Evolutionary conservation across 2,888 invertebrate species (phyloP), one percentile per base, ranked within the genome.

Genomic region (Schizaphis graminum): DNA sequence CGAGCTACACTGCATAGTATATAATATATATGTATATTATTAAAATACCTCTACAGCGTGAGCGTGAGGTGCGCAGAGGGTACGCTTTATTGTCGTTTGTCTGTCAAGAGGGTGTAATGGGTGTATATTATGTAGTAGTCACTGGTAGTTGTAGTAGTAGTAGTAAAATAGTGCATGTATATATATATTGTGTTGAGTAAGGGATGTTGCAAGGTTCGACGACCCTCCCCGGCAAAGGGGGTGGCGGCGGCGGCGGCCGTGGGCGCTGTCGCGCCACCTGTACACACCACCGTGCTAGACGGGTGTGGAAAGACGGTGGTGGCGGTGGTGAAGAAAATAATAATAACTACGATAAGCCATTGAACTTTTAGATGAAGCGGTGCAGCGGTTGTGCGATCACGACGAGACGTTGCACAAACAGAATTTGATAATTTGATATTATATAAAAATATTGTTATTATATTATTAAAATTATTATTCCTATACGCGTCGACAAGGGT

Each of bases 191-290:
- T 61, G 92, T 92, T 92, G 61, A 87, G 67, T 92, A 92, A 87
- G 67, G 92, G 92, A 92, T 35, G 88, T 88, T 67, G 53, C 41
- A 61, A 90, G 90, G 93, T 94, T 94, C 93, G 49, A 94, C 90
- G 93, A 94, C 85, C 90, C 86, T 61, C 90, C 90, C 86, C 35
- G 87, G 67, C 10, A 47, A 4, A 85, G 67, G 47, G 21, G 77
- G 49, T 35, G 90, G 61, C 4, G 35, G 10, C 35, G 84, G 47
- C 26, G 53, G 53, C 53, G 92, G 88, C 88, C 92, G 92, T 47
- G 41, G 57, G 41, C 91, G 47, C 61, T 77, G 87, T 61, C 88
- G 87, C 92, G 56, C 84, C 93, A 93, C 93, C 88, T 92, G 92
- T 88, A 88, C 92, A 41, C 87, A 49, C 53, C 92, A 35, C 35